Percentiles rank a stretch among this genome's conserved stretches.
Conservation (phyloP, 1,140 invertebrate genomes). For the Drosophila novamexicana region DNA sequence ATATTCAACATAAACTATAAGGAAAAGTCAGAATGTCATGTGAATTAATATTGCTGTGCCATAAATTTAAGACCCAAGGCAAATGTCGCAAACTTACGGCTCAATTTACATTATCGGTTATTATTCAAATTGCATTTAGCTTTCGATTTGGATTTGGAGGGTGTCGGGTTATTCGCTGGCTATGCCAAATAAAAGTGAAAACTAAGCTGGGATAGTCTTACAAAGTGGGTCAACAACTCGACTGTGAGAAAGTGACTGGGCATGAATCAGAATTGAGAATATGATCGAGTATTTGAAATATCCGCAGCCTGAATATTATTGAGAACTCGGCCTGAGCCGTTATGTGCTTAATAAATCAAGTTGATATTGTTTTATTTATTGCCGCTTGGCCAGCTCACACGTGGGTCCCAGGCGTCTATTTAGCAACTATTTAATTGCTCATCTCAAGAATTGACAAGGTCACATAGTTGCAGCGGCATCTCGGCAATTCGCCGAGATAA, state of each 20-base stretch:
- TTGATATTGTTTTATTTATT: constrained; percentile 37
- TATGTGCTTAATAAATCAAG: constrained; percentile 19
- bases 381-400: constrained; percentile 31
- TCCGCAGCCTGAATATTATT: constrained; percentile 1
- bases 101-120: constrained; percentile 48
- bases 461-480: constrained; percentile 40
- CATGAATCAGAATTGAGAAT: constrained; percentile 51
- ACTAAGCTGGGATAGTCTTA: constrained; percentile 44
- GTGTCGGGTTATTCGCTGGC: constrained; percentile 50
- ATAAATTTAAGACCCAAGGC: constrained; percentile 51
- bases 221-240: constrained; percentile 73
- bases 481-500: constrained; percentile 22
- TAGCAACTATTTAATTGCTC: constrained; percentile 17
- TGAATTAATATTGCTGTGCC: constrained; percentile 31
- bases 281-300: neutral
- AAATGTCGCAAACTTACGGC: constrained; percentile 42
- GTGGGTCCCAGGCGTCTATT: constrained; percentile 19
- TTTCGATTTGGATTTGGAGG: constrained; percentile 1
- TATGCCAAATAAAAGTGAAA: constrained; percentile 52
- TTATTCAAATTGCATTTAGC: constrained; percentile 46
- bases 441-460: constrained; percentile 62
- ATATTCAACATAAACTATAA: constrained; percentile 11
- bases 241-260: constrained; percentile 20
- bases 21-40: constrained; percentile 4
- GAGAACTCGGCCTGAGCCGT: neutral